Conservation (phyloP, 1,140 invertebrate species). For the Aphidius gifuensis region DNA sequence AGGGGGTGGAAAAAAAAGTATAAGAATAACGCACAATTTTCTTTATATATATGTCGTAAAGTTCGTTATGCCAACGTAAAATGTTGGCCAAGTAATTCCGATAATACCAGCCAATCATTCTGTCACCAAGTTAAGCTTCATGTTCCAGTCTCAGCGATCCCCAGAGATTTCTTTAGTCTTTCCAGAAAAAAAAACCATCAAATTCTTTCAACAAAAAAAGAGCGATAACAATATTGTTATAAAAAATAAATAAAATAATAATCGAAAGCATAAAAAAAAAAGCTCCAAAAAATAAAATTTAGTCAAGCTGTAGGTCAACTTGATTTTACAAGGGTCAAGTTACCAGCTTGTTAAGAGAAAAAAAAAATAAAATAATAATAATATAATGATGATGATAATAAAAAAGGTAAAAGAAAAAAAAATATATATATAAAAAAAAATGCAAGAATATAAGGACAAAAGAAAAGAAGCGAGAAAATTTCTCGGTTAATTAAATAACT, state of each 20-base stretch:
- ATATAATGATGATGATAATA: neutral
- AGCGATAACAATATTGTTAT: too few species aligned
- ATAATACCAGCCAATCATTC: constrained; percentile 52
- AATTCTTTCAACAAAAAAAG: too few species aligned
- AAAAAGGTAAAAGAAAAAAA: neutral
- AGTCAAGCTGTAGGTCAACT: too few species aligned
- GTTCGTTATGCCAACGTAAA: constrained; percentile 31
- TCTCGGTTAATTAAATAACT: constrained; percentile 46
- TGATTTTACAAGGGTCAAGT: too few species aligned
- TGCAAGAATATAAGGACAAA: constrained; percentile 7
- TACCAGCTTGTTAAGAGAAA: too few species aligned
- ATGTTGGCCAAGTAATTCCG: constrained; percentile 43
- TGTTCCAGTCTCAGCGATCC: neutral
- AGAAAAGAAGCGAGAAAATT: constrained; percentile 28
- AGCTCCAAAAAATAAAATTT: too few species aligned
- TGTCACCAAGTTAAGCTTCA: constrained; percentile 49
- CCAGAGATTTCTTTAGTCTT: too few species aligned
- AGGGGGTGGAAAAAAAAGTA: neutral
- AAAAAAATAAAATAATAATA: neutral
- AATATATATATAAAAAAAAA: constrained; percentile 19
- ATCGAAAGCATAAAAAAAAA: too few species aligned
- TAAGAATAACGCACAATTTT: constrained; percentile 8
- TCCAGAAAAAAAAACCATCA: too few species aligned
- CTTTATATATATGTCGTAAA: neutral
- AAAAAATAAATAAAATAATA: too few species aligned